Base-by-base conservation (phyloP, 2,797 vertebrate genomes). In the Xiphorhynchus erythropygius region DNA sequence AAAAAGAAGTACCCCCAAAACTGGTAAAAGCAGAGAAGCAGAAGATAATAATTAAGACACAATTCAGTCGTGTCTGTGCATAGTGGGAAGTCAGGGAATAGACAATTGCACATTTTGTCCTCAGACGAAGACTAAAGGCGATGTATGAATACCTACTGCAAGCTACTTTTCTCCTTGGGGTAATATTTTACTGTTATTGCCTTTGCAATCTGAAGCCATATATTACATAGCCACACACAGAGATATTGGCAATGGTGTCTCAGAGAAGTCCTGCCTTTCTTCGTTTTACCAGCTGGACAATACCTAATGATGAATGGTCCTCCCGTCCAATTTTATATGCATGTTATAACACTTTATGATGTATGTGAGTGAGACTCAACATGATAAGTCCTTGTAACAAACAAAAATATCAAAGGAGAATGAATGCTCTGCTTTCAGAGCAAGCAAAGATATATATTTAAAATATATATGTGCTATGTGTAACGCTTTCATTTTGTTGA, bases 311-410 rank as follows among this genome's bases (percentile, higher is more conserved):
- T 96, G 68, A 88, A 96, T 97, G 84, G 77, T 77, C 69, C 64
- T 96, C 89, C 93, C 90, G 96, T 91, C 96, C 87, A 68, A 94
- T 96, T 97, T 96, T 93, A 77, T 95, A 96, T 96, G 89, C 95
- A 95, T 59, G 64, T 91, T 97, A 95, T 82, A 95, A 93, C 77
- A 77, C 83, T 95, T 95, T 47, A 74, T 95, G 96, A 97, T 94
- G 74, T 87, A 97, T 95, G 91, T 84, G 94, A 95, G 88, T 84
- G 85, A 96, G 88, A 68, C 70, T 62, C 89, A 64, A 91, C 14
- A 3, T 75, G 90, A 87, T 91, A 95, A 94, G 91, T 95, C 85
- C 96, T 86, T 73, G 67, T 53, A 96, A 84, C 83, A 90, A 95
- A 90, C 93, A 85, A 90, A 95, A 96, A 90, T 84, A 90, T 84